Base-by-base conservation (phyloP, 2,888 invertebrate species). In the Nemoura dubitans region DNA sequence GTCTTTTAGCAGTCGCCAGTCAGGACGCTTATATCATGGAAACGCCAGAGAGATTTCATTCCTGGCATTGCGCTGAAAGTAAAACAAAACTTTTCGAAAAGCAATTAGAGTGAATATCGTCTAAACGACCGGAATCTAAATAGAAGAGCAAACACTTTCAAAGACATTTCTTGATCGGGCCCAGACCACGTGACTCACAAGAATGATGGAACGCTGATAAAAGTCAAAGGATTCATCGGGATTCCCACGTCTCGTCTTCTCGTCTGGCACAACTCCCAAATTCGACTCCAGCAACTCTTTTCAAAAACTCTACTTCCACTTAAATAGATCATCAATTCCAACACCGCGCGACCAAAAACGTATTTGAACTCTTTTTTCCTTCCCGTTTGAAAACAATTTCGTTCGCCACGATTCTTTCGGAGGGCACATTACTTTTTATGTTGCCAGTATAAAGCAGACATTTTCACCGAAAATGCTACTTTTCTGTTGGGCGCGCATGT, bases 311-410 rank as follows among this genome's bases (percentile, higher is more conserved):
- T 1, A 28, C 27, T 78, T 27, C 78, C 78, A 78, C 78, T 78
- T 27, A 78, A 78, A 78, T 28, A 78, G 78, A 78, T 16, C 78
- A 26, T 78, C 78, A 78, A 28, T 27, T 29, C 28, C 29, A 28
- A 78, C 27, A 26, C 26, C 10, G 78, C 14, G 28, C 14, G 28
- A 29, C 26, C n/a, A 16, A 28, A 30, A 21, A n/a, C n/a, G 28
- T 30, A 29, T 81, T 30, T 81, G 2, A 81, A 81, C 29, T 30
- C 29, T 29, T 81, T 81, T 30, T 30, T 14, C 14, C 5, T 81
- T 14, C 81, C 14, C 30, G 81, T 81, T 30, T 30, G 29, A 81
- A 81, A 81, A 81, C 81, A 81, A 81, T 81, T 81, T 81, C 81
- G 29, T 30, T 59, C 30, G 81, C 30, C 28, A 30, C 30, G 81